phyloP scores from a whole-genome alignment of 2,888 invertebrate genomes.

The Pseudococcus longispinus region DNA sequence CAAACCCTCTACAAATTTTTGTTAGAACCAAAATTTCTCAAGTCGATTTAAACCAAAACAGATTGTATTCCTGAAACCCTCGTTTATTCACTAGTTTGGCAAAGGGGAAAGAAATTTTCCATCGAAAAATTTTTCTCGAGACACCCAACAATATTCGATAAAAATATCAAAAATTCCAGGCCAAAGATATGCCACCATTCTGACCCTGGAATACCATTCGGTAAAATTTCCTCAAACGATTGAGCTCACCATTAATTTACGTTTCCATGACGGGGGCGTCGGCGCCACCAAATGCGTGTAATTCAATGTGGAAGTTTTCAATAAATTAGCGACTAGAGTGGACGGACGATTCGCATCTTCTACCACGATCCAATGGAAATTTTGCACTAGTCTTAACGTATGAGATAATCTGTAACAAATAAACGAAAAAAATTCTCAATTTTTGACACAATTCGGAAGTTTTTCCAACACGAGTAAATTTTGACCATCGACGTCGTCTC shows the following conservation, averaged over 20 bases:
- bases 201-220: too few species aligned
- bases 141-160: too few species aligned
- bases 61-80: too few species aligned
- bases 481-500: too few species aligned
- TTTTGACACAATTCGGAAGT: neutral
- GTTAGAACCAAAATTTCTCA: too few species aligned
- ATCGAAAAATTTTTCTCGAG: too few species aligned
- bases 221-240: neutral
- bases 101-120: too few species aligned
- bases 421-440: neutral
- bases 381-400: conserved; percentile 83
- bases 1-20: too few species aligned
- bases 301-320: conserved; percentile 70
- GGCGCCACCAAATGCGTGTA: conserved; percentile 72
- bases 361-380: conserved; percentile 91
- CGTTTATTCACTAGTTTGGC: too few species aligned
- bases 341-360: conserved; percentile 82
- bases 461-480: neutral
- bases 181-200: too few species aligned
- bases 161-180: too few species aligned
- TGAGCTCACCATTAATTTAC: conserved; percentile 66
- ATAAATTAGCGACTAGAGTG: conserved; percentile 74
- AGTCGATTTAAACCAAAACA: too few species aligned
- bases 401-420: conserved; percentile 75
- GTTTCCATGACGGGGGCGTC: conserved; percentile 75